Percentiles rank a stretch among this genome's conserved stretches.
phyloP scores from a whole-genome alignment of 1,140 invertebrate species.

The Sinella curviseta region DNA sequence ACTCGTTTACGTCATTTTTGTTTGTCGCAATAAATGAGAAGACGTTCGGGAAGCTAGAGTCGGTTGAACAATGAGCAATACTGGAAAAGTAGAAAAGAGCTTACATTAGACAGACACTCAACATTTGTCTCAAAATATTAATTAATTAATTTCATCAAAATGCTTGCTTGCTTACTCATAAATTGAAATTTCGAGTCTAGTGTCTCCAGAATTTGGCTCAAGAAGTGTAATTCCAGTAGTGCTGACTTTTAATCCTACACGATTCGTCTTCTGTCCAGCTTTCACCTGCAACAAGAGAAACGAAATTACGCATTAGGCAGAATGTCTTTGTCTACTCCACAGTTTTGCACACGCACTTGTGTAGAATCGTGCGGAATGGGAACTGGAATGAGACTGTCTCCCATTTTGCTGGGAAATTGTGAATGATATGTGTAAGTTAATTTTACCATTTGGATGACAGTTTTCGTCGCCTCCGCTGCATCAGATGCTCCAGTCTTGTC shows the following conservation, averaged over 20 bases:
- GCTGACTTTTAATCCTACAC: conserved; percentile 71
- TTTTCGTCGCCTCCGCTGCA: conserved; percentile 68
- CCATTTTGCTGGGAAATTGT: background rate
- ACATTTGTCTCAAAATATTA: conserved; percentile 5
- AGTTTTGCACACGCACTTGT: background rate
- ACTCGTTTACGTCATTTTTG: conserved; percentile 75
- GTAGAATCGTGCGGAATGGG: background rate
- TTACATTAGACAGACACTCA: no score
- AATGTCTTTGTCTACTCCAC: background rate
- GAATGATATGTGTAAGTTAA: conserved; percentile 11
- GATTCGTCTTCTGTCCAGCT: conserved; percentile 68
- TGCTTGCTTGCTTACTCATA: conserved; percentile 65
- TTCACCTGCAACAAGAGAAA: conserved; percentile 61
- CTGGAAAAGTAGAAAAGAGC: conserved; percentile 60
- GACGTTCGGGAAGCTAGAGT: conserved; percentile 76
- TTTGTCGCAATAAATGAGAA: conserved; percentile 82
- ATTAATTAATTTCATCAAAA: background rate
- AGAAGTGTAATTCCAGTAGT: conserved; percentile 72
- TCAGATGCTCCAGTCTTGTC: conserved; percentile 65
- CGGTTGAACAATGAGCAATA: conserved; percentile 86
- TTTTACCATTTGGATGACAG: conserved; percentile 65
- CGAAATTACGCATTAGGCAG: conserved; percentile 59
- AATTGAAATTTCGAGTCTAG: conserved; percentile 75
- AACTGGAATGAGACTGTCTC: background rate
- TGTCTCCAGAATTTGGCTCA: conserved; percentile 69